Percentiles rank a stretch among this genome's conserved stretches.
Conservation (phyloP, 2,113 vertebrate species). For the Oreochromis tanganicae region DNA sequence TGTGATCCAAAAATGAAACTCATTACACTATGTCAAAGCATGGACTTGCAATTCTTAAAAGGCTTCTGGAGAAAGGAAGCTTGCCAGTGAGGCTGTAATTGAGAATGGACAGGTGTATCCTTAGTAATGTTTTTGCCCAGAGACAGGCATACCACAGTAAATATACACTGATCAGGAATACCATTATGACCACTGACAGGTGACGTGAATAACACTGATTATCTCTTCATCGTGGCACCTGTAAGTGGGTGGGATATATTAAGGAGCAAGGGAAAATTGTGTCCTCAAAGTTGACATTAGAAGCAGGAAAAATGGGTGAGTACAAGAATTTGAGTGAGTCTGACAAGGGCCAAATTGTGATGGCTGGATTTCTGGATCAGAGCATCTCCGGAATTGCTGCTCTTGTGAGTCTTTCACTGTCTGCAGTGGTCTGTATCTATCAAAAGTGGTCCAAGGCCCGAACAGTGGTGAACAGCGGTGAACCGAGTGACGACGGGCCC, state of each 20-base stretch:
- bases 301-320: not conserved
- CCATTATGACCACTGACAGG: not conserved
- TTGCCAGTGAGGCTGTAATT: not conserved
- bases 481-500: not conserved
- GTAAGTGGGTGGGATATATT: not conserved
- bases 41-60: not conserved
- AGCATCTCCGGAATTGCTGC: not conserved
- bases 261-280: not conserved
- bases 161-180: not conserved
- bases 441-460: not conserved
- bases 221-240: not conserved
- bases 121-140: not conserved
- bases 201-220: not conserved
- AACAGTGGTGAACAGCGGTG: not conserved
- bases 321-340: not conserved
- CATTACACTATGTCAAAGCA: not conserved
- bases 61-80: not conserved
- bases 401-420: not conserved
- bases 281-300: not conserved
- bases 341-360: not conserved
- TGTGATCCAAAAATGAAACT: not conserved
- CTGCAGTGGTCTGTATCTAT: not conserved
- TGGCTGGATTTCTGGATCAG: not conserved
- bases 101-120: not conserved
- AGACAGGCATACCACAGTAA: not conserved